phyloP scores from a whole-genome alignment of 2,797 vertebrate species.

The Sebastes paucispinis region DNA sequence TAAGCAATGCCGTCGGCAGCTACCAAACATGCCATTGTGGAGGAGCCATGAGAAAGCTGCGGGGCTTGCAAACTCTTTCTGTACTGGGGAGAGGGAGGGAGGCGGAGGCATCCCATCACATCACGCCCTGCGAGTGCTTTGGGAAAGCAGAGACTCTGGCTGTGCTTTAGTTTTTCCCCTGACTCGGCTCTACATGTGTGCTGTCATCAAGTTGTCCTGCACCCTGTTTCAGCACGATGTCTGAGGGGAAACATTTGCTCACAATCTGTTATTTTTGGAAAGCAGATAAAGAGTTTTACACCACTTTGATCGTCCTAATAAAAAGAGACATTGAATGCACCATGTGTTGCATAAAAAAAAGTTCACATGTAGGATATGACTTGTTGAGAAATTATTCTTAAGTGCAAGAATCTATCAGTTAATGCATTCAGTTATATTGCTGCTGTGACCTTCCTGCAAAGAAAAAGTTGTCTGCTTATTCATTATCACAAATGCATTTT shows the following conservation, averaged over 20 bases:
- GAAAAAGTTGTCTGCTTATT: constrained; percentile 47
- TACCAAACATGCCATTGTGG: constrained; percentile 91
- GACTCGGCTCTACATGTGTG: constrained; percentile 71
- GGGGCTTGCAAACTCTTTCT: constrained; percentile 87
- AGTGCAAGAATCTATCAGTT: not conserved
- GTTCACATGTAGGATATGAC: not conserved
- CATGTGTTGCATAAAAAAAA: not conserved
- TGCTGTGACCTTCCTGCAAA: constrained; percentile 66
- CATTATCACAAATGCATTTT: constrained; percentile 59
- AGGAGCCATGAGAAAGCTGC: constrained; percentile 92
- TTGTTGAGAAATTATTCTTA: not conserved
- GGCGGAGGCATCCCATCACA: constrained; percentile 65
- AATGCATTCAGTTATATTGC: not conserved
- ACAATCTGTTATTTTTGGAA: not conserved
- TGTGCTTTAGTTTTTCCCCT: constrained; percentile 54
- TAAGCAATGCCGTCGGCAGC: constrained; percentile 95
- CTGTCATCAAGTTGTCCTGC: constrained; percentile 66
- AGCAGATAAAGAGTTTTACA: not conserved
- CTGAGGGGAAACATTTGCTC: not conserved
- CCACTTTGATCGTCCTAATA: not conserved
- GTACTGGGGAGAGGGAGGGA: constrained; percentile 61
- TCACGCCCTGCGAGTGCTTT: constrained; percentile 67
- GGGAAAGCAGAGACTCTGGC: constrained; percentile 50
- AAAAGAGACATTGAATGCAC: not conserved
- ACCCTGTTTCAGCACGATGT: constrained; percentile 1